Conservation (phyloP, 1,140 invertebrate genomes). For the Eumeta japonica region DNA sequence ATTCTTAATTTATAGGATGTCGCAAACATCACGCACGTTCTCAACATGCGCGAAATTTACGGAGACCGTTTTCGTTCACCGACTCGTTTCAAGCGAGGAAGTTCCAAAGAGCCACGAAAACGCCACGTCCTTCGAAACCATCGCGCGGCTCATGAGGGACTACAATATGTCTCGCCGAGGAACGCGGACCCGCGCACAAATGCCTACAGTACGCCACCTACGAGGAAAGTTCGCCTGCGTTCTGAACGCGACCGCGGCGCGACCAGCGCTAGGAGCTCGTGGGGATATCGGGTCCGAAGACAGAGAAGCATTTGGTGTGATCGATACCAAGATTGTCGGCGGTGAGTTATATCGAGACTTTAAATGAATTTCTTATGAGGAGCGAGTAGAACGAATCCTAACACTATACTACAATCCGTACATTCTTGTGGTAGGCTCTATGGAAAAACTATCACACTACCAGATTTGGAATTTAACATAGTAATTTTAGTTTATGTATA, state of each 20-base stretch:
- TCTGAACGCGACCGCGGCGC: constrained; percentile 19
- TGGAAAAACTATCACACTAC: too few relatives aligned
- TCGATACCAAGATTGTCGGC: constrained; percentile 47
- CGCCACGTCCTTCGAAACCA: constrained; percentile 37
- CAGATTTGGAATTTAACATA: too few relatives aligned
- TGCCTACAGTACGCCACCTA: background rate
- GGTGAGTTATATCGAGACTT: constrained; percentile 30
- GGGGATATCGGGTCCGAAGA: constrained; percentile 36
- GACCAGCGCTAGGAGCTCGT: constrained; percentile 38
- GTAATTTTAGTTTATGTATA: too few relatives aligned
- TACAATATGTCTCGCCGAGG: constrained; percentile 34
- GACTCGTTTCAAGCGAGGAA: constrained; percentile 39
- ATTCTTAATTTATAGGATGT: constrained; percentile 37
- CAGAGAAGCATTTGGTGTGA: constrained; percentile 38
- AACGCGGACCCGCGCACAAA: too few relatives aligned
- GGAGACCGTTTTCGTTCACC: constrained; percentile 40
- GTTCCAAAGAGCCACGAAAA: constrained; percentile 44
- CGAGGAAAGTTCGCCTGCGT: too few relatives aligned
- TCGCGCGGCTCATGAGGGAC: constrained; percentile 43
- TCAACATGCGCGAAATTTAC: constrained; percentile 40
- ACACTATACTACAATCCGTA: too few relatives aligned
- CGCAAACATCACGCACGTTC: constrained; percentile 34
- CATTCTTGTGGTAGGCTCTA: too few relatives aligned
- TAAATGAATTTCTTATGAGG: background rate
- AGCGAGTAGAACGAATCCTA: too few relatives aligned